Evolutionary conservation across 2,797 vertebrate species (phyloP).

Genomic region (Falco peregrinus): DNA sequence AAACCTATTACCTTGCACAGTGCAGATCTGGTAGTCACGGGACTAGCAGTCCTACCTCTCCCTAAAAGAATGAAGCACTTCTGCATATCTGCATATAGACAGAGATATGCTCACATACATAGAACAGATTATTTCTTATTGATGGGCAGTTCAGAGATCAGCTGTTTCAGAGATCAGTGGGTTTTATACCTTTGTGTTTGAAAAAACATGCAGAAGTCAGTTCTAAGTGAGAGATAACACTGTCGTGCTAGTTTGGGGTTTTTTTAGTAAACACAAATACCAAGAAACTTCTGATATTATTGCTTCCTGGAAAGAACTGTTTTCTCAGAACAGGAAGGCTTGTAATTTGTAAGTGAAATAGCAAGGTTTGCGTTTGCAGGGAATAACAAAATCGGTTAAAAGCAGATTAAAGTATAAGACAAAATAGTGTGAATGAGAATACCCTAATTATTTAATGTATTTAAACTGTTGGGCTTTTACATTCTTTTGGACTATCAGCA

Average conservation of each 20-base stretch:
- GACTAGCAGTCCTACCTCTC: background rate
- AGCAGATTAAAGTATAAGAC: background rate
- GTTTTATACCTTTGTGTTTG: background rate
- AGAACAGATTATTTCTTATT: background rate
- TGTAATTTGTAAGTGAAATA: conserved; percentile 23
- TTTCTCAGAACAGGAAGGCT: conserved; percentile 25
- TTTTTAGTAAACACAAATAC: background rate
- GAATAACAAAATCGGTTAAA: background rate
- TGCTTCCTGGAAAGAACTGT: conserved; percentile 36
- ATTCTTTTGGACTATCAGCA: background rate
- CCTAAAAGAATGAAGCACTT: background rate
- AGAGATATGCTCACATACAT: background rate
- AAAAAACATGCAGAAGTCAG: background rate
- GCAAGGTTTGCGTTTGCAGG: background rate
- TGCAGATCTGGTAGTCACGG: background rate
- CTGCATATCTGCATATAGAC: background rate
- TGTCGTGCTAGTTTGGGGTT: background rate
- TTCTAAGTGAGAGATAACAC: background rate
- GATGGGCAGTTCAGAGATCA: background rate
- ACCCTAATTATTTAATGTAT: background rate
- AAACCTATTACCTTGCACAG: background rate
- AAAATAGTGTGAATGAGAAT: background rate
- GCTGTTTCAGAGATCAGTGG: background rate
- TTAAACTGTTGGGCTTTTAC: background rate
- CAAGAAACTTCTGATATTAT: conserved; percentile 29